Percentiles rank a stretch among this genome's conserved stretches.
Conservation (phyloP, 2,888 invertebrate species). For the Cheilosia scutellata region DNA sequence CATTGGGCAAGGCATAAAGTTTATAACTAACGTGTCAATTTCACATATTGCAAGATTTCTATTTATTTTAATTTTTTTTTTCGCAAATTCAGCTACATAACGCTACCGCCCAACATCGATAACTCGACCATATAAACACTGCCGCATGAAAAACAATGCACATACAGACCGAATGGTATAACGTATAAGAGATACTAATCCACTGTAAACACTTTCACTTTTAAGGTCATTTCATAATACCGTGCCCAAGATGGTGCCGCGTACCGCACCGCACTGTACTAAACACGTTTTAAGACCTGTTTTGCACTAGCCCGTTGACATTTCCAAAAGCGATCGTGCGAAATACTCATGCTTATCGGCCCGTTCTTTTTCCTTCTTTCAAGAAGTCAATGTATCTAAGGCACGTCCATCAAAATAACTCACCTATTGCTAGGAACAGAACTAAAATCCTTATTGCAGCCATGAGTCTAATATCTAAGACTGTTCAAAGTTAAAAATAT, state of each 20-base stretch:
- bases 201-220: constrained; percentile 75
- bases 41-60: constrained; percentile 21
- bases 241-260: constrained; percentile 21
- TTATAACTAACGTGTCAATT: constrained; percentile 5
- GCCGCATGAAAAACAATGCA: constrained; percentile 10
- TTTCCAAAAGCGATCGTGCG: constrained; percentile 41
- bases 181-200: constrained; percentile 21
- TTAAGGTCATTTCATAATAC: constrained; percentile 76
- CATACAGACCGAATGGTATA: not conserved
- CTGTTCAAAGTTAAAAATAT: constrained; percentile 1
- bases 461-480: constrained; percentile 46
- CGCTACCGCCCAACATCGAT: constrained; percentile 7
- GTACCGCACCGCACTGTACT: constrained; percentile 23
- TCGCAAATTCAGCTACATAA: not conserved
- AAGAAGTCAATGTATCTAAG: not conserved
- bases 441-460: constrained; percentile 46
- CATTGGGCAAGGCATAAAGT: constrained; percentile 14
- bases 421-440: constrained; percentile 59
- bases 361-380: not conserved
- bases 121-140: constrained; percentile 15
- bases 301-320: constrained; percentile 54
- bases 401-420: constrained; percentile 15
- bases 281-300: constrained; percentile 53
- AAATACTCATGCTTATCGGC: constrained; percentile 9
- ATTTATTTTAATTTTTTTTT: not conserved